Evolutionary conservation across 1,140 invertebrate genomes (phyloP), one percentile per base, ranked within the genome.

Genomic region (Chrysomallon squamiferum): DNA sequence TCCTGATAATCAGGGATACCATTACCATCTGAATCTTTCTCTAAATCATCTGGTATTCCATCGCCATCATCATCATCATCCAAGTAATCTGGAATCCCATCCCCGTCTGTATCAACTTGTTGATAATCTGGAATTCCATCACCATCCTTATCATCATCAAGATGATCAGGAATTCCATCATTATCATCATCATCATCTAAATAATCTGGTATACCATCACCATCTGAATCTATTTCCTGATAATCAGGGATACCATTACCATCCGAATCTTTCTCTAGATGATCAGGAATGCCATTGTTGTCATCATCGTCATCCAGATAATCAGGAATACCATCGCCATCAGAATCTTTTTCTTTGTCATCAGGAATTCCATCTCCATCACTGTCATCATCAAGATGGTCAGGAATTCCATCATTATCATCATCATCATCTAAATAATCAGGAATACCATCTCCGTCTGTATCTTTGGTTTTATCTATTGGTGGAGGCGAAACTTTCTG

Each of bases 311-410:
- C 71, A 59, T 79, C 73, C 0, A 72, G 38, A 52, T 75, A 57
- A 58, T 78, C 66, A 11, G 72, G 76, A 43, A 76, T 75, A 18
- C 78, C 76, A 66, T 76, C 74, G 30, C 72, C 70, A 66, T 78
- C 74, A n/a, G 61, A 71, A 56, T 77, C 76, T 30, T 75, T 71
- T 20, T 76, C 67, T 27, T 70, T 38, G 58, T 76, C 57, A 33
- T 81, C 78, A 2, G 77, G 71, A 49, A 80, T 78, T 50, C 77
- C 77, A 69, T 80, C 75, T 7, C 74, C 71, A 69, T 78, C 74
- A 59, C 64, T 66, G 45, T 80, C 75, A 50, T 75, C 62, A 59
- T 75, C 73, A 15, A 63, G 52, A 27, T 73, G 49, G 65, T 83
- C 76, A 29, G 79, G 72, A 68, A 80, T 72, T 49, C 79, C 76